Percentiles rank a stretch among this genome's conserved stretches.
These are phyloP conservation scores for Myotis myotis DNA, from an alignment of 2,797 vertebrate species.

Conservation along the genomic window DNA sequence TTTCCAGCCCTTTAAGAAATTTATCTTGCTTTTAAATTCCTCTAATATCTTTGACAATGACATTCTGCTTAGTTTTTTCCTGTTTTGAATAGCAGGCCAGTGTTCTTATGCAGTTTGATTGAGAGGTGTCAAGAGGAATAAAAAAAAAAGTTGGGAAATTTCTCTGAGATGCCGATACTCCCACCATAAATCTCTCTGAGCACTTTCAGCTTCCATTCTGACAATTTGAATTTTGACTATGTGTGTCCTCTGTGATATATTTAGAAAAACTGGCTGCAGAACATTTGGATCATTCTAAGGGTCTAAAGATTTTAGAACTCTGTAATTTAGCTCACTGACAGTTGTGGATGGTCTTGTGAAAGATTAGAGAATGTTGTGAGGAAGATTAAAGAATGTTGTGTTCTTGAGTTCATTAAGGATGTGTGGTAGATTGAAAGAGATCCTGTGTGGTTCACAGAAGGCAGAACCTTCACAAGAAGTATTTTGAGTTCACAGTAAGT, in stretches of 20 bases:
- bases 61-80: background rate
- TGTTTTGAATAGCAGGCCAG: background rate
- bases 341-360: background rate
- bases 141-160: background rate
- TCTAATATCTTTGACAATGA: background rate
- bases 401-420: background rate
- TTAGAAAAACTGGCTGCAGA: slow-evolving; percentile 40
- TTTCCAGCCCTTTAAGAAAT: slow-evolving; percentile 14
- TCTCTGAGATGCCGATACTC: background rate
- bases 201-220: background rate
- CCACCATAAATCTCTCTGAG: slow-evolving; percentile 4
- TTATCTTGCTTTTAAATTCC: slow-evolving; percentile 28
- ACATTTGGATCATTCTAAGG: background rate
- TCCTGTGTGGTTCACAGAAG: background rate
- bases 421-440: background rate
- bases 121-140: slow-evolving; percentile 34
- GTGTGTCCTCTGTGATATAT: slow-evolving; percentile 7
- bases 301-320: background rate
- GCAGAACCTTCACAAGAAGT: background rate
- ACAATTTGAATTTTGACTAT: background rate
- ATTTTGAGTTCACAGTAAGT: background rate
- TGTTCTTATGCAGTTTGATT: slow-evolving; percentile 33
- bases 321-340: background rate
- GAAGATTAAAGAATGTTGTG: background rate
- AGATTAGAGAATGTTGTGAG: background rate